Evolutionary conservation across 1,140 invertebrate species (phyloP).

Genomic region (Helicoverpa zea): DNA sequence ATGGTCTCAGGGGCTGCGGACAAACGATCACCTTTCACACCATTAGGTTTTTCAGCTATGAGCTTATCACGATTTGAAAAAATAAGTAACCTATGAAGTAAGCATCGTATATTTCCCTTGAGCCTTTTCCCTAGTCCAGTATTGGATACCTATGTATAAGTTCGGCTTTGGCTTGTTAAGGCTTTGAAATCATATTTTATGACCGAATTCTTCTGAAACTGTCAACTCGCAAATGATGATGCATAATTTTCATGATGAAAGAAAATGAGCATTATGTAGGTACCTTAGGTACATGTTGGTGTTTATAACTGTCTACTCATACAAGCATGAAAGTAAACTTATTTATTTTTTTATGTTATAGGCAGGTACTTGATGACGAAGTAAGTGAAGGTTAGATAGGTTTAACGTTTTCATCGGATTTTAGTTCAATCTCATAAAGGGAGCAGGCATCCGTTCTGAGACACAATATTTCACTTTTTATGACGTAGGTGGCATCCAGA

Average conservation of each 20-base stretch:
- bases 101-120: neutral
- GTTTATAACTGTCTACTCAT: too few species aligned
- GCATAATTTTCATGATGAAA: neutral
- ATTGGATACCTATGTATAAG: neutral
- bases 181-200: neutral
- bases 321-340: neutral
- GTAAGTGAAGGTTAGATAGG: neutral
- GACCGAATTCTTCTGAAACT: neutral
- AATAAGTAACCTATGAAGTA: slow-evolving; percentile 22
- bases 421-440: slow-evolving; percentile 79
- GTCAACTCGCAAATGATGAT: neutral
- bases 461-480: slow-evolving; percentile 84
- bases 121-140: slow-evolving; percentile 9
- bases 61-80: slow-evolving; percentile 57
- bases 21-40: slow-evolving; percentile 59
- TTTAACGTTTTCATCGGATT: slow-evolving; percentile 73
- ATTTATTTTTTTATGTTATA: neutral
- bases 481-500: slow-evolving; percentile 75
- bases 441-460: slow-evolving; percentile 72
- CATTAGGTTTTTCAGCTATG: slow-evolving; percentile 61
- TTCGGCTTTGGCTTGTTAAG: too few species aligned
- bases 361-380: neutral
- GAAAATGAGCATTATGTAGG: neutral
- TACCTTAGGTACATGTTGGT: too few species aligned
- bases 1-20: slow-evolving; percentile 53